phyloP scores from a whole-genome alignment of 2,888 invertebrate genomes.

The Melikaiella ostensackeni region DNA sequence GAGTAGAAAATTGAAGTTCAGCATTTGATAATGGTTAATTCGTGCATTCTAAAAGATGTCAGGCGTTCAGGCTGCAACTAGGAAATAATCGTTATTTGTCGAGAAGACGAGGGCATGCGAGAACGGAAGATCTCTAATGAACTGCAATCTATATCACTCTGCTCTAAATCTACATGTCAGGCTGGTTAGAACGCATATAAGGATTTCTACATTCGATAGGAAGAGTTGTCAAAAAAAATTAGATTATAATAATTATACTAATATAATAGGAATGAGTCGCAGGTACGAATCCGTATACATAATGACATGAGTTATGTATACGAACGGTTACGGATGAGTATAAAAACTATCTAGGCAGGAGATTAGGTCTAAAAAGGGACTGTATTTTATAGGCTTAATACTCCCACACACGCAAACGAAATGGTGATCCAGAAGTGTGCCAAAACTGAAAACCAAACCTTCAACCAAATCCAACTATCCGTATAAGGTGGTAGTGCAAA shows the following conservation, averaged over 20 bases:
- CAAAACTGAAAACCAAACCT: constrained; percentile 35
- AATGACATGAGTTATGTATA: constrained; percentile 9
- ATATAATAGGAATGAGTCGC: constrained; percentile 28
- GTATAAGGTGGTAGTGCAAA: constrained; percentile 7
- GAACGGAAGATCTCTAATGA: constrained; percentile 24
- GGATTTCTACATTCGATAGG: constrained; percentile 26
- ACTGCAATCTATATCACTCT: constrained; percentile 33
- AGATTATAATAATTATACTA: neutral
- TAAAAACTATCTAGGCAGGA: constrained; percentile 36
- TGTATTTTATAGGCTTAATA: constrained; percentile 39
- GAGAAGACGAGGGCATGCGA: constrained; percentile 37
- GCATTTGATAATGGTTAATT: neutral
- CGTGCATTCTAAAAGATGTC: constrained; percentile 20
- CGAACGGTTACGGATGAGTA: constrained; percentile 19
- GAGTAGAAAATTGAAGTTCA: neutral
- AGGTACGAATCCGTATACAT: constrained; percentile 7
- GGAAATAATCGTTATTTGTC: constrained; percentile 23
- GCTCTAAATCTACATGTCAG: constrained; percentile 37
- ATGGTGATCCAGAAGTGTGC: constrained; percentile 41
- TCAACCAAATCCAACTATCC: constrained; percentile 34
- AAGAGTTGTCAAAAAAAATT: neutral
- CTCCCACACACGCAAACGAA: constrained; percentile 56
- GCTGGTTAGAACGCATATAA: constrained; percentile 18
- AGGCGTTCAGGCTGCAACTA: constrained; percentile 2
- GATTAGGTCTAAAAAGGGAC: constrained; percentile 31